Conservation (phyloP, 2,888 invertebrate genomes). For the Napeogenes inachia region DNA sequence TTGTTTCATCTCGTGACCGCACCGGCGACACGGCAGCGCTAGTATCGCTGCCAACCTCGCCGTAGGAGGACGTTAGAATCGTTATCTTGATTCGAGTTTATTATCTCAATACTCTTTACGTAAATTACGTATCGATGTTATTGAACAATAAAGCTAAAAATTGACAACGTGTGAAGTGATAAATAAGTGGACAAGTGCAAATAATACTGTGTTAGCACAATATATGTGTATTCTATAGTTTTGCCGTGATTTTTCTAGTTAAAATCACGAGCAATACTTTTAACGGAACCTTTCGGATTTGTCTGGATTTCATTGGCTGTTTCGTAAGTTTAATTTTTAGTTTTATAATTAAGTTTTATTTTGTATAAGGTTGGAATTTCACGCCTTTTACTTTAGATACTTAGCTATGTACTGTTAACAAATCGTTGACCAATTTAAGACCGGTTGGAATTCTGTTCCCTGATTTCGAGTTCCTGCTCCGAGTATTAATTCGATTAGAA, state of each 20-base stretch:
- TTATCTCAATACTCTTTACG: conserved; percentile 58
- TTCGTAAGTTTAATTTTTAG: conserved; percentile 47
- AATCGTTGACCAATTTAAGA: conserved; percentile 7
- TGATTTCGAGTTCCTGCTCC: conserved; percentile 1
- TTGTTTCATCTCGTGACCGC: conserved; percentile 25
- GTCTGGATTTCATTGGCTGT: conserved; percentile 51
- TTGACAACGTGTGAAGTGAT: conserved; percentile 51
- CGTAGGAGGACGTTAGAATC: conserved; percentile 31
- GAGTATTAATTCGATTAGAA: neutral
- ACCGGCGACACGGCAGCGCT: conserved; percentile 43
- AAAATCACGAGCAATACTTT: conserved; percentile 64
- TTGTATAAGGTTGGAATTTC: neutral
- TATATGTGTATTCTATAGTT: conserved; percentile 44
- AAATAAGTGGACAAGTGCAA: conserved; percentile 48
- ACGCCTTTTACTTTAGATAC: neutral
- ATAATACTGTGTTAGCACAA: conserved; percentile 39
- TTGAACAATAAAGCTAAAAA: conserved; percentile 40
- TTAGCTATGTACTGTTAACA: conserved; percentile 2
- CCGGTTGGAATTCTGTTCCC: conserved; percentile 2
- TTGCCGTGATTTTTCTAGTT: conserved; percentile 57
- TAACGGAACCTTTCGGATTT: conserved; percentile 65
- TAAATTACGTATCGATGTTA: conserved; percentile 51
- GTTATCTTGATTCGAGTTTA: conserved; percentile 24
- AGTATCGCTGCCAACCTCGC: conserved; percentile 50
- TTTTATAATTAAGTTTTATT: conserved; percentile 12